phyloP scores from a whole-genome alignment of 2,888 invertebrate genomes.

The Phalangium opilio region DNA sequence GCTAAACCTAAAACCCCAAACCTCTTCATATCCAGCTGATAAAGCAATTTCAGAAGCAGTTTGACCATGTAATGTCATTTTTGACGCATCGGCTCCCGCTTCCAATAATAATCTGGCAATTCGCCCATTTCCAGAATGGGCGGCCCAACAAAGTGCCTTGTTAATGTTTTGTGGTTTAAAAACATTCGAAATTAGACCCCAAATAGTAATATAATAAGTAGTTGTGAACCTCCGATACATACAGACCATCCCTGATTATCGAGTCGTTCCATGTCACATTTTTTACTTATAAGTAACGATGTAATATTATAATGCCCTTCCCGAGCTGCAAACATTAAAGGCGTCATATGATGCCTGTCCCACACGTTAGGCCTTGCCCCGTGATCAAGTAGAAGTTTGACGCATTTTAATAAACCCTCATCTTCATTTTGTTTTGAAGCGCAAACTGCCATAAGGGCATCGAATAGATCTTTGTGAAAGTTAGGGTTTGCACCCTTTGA shows the following conservation, averaged over 20 bases:
- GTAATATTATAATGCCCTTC: slow-evolving; percentile 30
- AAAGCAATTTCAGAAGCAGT: slow-evolving; percentile 27
- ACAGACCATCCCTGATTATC: slow-evolving; percentile 14
- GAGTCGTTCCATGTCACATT: neutral
- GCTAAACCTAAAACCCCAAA: too few relatives aligned
- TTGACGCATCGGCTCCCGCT: slow-evolving; percentile 24
- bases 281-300: slow-evolving; percentile 21
- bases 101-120: slow-evolving; percentile 27
- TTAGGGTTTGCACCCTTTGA: slow-evolving; percentile 32
- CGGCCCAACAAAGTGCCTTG: slow-evolving; percentile 26
- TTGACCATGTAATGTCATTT: slow-evolving; percentile 24
- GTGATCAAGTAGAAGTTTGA: slow-evolving; percentile 23
- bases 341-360: slow-evolving; percentile 31
- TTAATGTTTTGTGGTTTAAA: too few relatives aligned
- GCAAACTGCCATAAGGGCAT: slow-evolving; percentile 36
- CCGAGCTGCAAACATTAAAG: slow-evolving; percentile 34
- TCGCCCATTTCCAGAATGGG: slow-evolving; percentile 25
- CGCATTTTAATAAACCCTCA: slow-evolving; percentile 28
- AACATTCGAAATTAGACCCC: too few relatives aligned
- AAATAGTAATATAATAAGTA: too few relatives aligned
- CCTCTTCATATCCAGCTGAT: slow-evolving; percentile 22
- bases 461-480: slow-evolving; percentile 32
- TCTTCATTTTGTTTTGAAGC: slow-evolving; percentile 27
- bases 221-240: neutral
- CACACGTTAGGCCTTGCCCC: slow-evolving; percentile 24